These are phyloP conservation scores for Tachycineta bicolor DNA, from an alignment of 2,113 vertebrate species.

Conservation along the genomic window DNA sequence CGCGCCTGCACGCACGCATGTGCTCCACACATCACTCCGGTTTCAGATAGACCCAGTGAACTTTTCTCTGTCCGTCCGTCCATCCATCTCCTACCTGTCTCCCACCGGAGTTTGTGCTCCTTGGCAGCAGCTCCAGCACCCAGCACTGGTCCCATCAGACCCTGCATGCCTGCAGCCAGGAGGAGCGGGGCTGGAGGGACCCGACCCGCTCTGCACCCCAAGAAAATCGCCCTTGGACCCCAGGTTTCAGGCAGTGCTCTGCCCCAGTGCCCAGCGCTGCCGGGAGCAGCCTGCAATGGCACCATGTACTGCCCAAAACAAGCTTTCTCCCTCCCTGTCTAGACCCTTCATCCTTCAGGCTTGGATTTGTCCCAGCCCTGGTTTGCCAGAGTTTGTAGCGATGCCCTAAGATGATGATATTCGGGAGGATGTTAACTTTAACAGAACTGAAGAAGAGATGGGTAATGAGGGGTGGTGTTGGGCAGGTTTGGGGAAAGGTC, in stretches of 20 bases:
- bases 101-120: accelerated
- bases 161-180: accelerated
- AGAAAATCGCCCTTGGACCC: background rate
- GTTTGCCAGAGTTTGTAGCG: accelerated
- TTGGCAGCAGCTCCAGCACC: background rate
- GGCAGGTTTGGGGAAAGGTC: background rate
- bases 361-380: background rate
- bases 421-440: background rate
- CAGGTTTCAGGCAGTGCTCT: background rate
- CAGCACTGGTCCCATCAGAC: accelerated
- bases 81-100: background rate
- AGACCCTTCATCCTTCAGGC: background rate
- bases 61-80: accelerated
- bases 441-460: background rate
- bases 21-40: accelerated
- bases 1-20: accelerated
- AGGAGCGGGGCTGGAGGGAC: background rate
- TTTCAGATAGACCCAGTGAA: background rate
- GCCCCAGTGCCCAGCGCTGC: accelerated
- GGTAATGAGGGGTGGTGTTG: background rate
- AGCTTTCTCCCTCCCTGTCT: background rate
- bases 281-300: background rate
- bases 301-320: background rate
- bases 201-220: accelerated
- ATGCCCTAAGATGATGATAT: accelerated